Base-by-base conservation (phyloP, 92 coral and sea anemone genomes). In the Palythoa grandis region DNA sequence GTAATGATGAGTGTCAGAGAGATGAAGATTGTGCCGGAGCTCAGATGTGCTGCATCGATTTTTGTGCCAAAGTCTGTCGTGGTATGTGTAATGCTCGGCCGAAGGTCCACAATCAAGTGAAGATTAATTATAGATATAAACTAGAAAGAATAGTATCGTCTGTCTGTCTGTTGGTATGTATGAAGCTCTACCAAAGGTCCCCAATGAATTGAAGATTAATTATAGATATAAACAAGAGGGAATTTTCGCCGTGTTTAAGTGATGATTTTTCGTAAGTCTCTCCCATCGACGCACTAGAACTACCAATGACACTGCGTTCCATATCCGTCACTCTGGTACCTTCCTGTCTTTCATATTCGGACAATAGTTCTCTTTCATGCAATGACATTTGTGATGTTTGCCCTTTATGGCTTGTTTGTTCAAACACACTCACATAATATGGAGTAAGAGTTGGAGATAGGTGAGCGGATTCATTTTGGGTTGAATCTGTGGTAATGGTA, bases 211-310 rank as follows among this genome's bases (percentile, higher is more conserved):
- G 47, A 40, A 40, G 47, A 40, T 40, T 40, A 40, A 40, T 40
- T 40, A 40, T 40, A n/a, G n/a, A n/a, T n/a, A n/a, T n/a, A n/a
- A n/a, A n/a, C n/a, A n/a, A n/a, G n/a, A n/a, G n/a, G n/a, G n/a
- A n/a, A n/a, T n/a, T n/a, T n/a, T 96, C 94, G 0, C 98, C 99
- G 78, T 96, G 98, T 14, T 90, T 90, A 3, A 95, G 93, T 20
- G 73, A 39, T 11, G 94, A 75, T 78, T 72, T 90, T 72, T 94
- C 99, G 78, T 96, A 96, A 6, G 25, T 82, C 82, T 96, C 99
- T 52, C 85, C 86, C 5, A 78, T 25, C 69, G 91, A 82, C 4
- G 72, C 90, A 1, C 54, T 70, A 7, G 61, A 14, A 40, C 70
- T 80, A 4, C 67, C 67, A 57, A 24, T 58, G 48, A 70, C 16